phyloP scores from a whole-genome alignment of 2,888 invertebrate genomes.

The Sarcophaga subvicina region DNA sequence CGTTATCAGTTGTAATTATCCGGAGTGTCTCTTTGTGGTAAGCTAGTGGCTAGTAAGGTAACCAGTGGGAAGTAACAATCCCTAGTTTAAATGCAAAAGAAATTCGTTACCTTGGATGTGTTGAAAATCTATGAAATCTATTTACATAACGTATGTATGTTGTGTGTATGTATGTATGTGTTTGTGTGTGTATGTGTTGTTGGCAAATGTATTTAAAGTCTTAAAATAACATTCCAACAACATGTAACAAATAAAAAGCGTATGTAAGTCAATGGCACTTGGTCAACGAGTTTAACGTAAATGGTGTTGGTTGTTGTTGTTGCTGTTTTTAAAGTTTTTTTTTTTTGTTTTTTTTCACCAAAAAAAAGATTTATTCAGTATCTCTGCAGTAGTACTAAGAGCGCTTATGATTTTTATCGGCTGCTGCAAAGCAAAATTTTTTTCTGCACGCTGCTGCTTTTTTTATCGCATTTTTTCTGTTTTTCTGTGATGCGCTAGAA shows the following conservation, averaged over 20 bases:
- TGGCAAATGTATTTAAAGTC: neutral
- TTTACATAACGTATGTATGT: too few relatives aligned
- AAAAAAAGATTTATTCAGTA: neutral
- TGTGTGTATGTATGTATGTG: neutral
- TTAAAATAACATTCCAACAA: conserved; percentile 17
- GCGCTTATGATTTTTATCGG: conserved; percentile 51
- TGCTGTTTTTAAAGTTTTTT: neutral
- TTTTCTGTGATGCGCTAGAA: neutral
- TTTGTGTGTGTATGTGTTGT: neutral
- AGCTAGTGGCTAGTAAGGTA: too few relatives aligned
- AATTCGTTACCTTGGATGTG: too few relatives aligned
- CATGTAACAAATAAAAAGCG: conserved; percentile 30
- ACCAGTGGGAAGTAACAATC: too few relatives aligned
- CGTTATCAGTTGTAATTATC: too few relatives aligned
- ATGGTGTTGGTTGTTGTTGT: conserved; percentile 21
- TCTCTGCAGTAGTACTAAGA: conserved; percentile 10
- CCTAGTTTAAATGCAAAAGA: too few relatives aligned
- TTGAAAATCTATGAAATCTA: too few relatives aligned
- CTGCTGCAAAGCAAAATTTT: neutral
- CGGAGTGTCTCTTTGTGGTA: too few relatives aligned
- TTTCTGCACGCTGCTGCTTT: neutral
- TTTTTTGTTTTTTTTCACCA: neutral
- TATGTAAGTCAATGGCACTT: conserved; percentile 69
- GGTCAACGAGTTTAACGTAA: conserved; percentile 67
- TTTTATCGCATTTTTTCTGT: neutral